phyloP scores from a whole-genome alignment of 92 coral and sea anemone genomes.

The Porites rus region DNA sequence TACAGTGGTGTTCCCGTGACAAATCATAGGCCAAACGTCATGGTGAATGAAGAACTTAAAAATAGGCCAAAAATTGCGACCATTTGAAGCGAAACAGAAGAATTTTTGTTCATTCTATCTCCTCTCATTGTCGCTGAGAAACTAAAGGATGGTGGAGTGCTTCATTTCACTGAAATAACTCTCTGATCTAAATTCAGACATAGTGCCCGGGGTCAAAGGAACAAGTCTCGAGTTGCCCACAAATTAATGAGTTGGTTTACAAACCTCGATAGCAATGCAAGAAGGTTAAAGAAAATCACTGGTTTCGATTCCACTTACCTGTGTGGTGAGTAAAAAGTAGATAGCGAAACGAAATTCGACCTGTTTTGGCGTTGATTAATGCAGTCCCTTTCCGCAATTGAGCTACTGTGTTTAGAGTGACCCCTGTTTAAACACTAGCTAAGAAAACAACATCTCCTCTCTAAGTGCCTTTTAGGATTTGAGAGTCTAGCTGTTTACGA shows the following conservation, averaged over 20 bases:
- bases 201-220: background rate
- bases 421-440: constrained; percentile 19
- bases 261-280: background rate
- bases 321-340: constrained; percentile 4
- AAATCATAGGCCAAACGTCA: too few relatives aligned
- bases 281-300: background rate
- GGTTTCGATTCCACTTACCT: background rate
- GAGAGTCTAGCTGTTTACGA: constrained; percentile 10
- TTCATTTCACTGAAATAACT: background rate
- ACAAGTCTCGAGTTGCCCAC: too few relatives aligned
- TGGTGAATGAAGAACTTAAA: constrained; percentile 13
- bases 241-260: background rate
- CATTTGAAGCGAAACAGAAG: constrained; percentile 25
- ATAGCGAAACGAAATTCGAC: background rate
- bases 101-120: background rate
- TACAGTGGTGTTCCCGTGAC: too few relatives aligned
- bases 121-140: background rate
- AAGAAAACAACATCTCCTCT: constrained; percentile 17
- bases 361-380: background rate
- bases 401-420: background rate
- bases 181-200: background rate
- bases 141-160: constrained; percentile 1
- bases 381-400: background rate
- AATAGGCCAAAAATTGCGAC: background rate
- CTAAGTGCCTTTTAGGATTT: background rate